Evolutionary conservation across 2,797 vertebrate species (phyloP), one percentile per base, ranked within the genome.

Genomic region (Emydoidea blandingii): DNA sequence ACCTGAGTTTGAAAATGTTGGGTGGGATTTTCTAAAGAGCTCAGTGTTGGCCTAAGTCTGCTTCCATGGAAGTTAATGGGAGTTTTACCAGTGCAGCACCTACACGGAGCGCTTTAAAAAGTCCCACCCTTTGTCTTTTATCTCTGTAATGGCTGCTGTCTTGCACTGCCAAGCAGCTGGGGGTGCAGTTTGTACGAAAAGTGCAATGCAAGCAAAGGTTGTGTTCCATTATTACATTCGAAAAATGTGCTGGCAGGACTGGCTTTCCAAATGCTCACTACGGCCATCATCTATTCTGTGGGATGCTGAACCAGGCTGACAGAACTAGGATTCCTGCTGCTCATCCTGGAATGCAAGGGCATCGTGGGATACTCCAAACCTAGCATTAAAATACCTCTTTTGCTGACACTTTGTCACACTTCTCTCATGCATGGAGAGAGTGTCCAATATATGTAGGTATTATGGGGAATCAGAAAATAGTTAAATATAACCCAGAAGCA

Each of bases 241-340:
- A 72, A 19, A 72, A 23, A 27, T 95, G 34, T 74, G 87, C 5
- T 12, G n/a, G 47, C 0, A 2, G 59, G 14, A 65, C 14, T 44
- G 54, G 37, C 16, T 12, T 52, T 52, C 29, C 18, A 56, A 25
- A 1, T 0, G 1, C 29, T 6, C 8, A 8, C 56, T 88, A 49
- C 1, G 0, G 37, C 19, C 81, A 91, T 25, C 12, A 59, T 19
- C 12, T 0, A 5, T 4, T 79, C 78, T 15, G 53, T 23, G 1
- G 2, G 62, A 56, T 3, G 50, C 31, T 56, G 74, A 65, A 50
- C 16, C 31, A 7, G 4, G 37, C 4, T 49, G 49, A 85, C 23
- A 83, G 86, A 86, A 89, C 74, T 0, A 90, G 59, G 31, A 53
- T 86, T 74, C 12, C 0, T 0, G 59, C 21, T 84, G 72, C 37